These are phyloP conservation scores for Notolabrus celidotus DNA, from an alignment of 2,797 vertebrate species.

Conservation along the genomic window DNA sequence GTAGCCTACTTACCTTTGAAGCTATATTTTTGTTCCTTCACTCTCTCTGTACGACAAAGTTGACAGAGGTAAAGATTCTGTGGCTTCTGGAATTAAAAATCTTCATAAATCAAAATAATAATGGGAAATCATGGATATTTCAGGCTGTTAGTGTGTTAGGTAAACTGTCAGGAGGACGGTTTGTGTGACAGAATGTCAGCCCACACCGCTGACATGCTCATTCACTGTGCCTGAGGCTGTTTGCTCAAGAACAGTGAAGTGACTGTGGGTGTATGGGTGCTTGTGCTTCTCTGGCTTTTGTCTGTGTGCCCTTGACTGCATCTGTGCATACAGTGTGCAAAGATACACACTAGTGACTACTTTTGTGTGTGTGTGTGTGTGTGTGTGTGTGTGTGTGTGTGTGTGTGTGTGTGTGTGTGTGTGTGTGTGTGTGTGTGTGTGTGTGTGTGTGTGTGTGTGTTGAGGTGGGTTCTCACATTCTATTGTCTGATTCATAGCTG, in stretches of 20 bases:
- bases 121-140: conserved; percentile 20
- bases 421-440: conserved; percentile 30
- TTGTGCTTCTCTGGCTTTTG: conserved; percentile 68
- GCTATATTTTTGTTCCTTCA: conserved; percentile 26
- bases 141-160: conserved; percentile 36
- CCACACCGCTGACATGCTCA: conserved; percentile 68
- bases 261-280: conserved; percentile 74
- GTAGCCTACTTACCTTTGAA: conserved; percentile 53
- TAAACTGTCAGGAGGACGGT: conserved; percentile 57
- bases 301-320: conserved; percentile 64
- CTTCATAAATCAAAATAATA: conserved; percentile 3
- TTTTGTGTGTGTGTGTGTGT: too few species aligned
- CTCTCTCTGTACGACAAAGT: conserved; percentile 26
- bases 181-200: conserved; percentile 74
- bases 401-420: conserved; percentile 35
- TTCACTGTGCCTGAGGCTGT: conserved; percentile 71
- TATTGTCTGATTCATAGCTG: conserved; percentile 71
- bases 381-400: too few species aligned
- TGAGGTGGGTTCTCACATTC: conserved; percentile 57
- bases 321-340: conserved; percentile 59
- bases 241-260: conserved; percentile 74
- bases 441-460: conserved; percentile 38
- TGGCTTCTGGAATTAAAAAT: conserved; percentile 14
- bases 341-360: conserved; percentile 46
- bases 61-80: conserved; percentile 9